phyloP scores from a whole-genome alignment of 2,888 invertebrate genomes.

The Osedax frankpressi region DNA sequence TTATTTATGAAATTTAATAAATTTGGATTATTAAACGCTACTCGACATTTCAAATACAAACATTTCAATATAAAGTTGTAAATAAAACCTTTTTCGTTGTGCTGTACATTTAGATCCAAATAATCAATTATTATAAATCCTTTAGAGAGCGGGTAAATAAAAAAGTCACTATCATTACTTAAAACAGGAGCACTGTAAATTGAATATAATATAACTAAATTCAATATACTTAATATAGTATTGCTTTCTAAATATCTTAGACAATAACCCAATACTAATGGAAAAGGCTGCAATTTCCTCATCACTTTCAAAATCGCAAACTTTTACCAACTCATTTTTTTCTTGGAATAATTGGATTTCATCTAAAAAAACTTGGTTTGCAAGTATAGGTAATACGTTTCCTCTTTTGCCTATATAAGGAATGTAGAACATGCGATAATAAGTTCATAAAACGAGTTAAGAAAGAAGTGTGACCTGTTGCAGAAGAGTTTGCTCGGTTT shows the following conservation, averaged over 20 bases:
- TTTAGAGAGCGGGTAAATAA: conserved; percentile 62
- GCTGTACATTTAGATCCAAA: conserved; percentile 29
- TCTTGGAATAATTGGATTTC: conserved; percentile 63
- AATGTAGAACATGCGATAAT: background rate
- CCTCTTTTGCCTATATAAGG: conserved; percentile 12
- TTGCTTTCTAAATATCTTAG: too few species aligned
- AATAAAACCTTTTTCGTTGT: background rate
- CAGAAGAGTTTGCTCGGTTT: background rate
- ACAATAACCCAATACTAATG: conserved; percentile 48
- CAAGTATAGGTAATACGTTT: conserved; percentile 59
- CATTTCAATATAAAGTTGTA: too few species aligned
- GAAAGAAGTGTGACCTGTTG: too few species aligned
- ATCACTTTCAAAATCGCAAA: conserved; percentile 79
- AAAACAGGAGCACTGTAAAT: conserved; percentile 67
- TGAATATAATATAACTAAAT: too few species aligned
- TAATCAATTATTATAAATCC: conserved; percentile 62
- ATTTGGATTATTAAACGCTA: too few species aligned
- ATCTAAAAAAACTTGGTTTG: conserved; percentile 46
- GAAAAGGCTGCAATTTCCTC: conserved; percentile 72
- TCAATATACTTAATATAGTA: too few species aligned
- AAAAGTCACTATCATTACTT: conserved; percentile 88
- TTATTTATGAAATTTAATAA: too few species aligned
- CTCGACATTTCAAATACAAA: too few species aligned
- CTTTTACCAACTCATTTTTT: conserved; percentile 48
- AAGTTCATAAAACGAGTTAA: too few species aligned